Evolutionary conservation across 2,113 vertebrate genomes (phyloP), one percentile per base, ranked within the genome.

Genomic region (Lampris megalopsis): DNA sequence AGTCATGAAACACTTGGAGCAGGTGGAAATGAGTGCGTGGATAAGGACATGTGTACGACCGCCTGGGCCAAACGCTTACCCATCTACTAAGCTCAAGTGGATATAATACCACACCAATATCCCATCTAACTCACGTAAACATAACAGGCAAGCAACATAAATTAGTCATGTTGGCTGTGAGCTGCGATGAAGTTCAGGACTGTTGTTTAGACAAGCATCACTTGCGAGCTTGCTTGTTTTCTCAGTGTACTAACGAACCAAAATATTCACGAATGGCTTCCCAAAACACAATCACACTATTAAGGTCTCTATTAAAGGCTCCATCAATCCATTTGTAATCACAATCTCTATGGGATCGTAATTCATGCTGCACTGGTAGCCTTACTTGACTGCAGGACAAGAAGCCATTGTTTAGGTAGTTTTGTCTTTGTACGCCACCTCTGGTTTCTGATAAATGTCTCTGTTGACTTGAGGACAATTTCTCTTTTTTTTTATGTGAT

Each of bases 321-420:
- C 76, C 9, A n/a, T 80, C 47, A 73, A 69, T 75, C 73, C 62
- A 83, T 87, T 86, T 89, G 75, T 83, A 66, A 73, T 66, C 54
- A 67, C 60, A 81, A 77, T 86, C 79, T 84, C 80, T 80, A 80
- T 73, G 69, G 79, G 52, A 72, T 71, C 85, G 69, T 71, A 86
- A 86, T 86, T 87, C 63, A 79, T 80, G 79, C 68, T 63, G 72
- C 75, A 82, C 69, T 89, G 82, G 50, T 81, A 63, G 78, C 81
- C 70, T 80, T 71, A 77, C 49, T 81, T 59, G 73, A 70, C 76
- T 68, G 75, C 71, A 79, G 68, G 86, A 86, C 80, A 86, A 88
- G 45, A 86, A 87, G 68, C 80, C 43, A 68, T 84, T 88, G 80
- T 86, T 85, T 77, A 83, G 57, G 24, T 68, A 83, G 77, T 86